These are phyloP conservation scores for Halictus quadricinctus DNA, from an alignment of 2,888 invertebrate species.

Conservation along the genomic window DNA sequence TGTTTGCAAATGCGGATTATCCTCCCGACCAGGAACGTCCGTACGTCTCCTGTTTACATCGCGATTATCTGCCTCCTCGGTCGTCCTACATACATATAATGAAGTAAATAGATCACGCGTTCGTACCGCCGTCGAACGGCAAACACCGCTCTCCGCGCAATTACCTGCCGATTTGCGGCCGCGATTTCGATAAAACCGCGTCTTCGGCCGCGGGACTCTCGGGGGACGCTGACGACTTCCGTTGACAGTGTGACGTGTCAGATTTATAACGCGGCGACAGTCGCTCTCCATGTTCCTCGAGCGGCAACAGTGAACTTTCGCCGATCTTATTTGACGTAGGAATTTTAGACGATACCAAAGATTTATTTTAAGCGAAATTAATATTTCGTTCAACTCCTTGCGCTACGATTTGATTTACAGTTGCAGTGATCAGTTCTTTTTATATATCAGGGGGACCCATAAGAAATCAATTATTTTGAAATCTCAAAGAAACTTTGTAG, in stretches of 20 bases:
- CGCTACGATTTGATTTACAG: not conserved
- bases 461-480: too few species aligned
- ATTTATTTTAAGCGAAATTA: not conserved
- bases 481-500: too few species aligned
- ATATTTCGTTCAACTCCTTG: not conserved
- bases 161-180: conserved; percentile 16
- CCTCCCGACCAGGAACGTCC: conserved; percentile 27
- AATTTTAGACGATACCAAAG: not conserved
- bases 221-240: not conserved
- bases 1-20: conserved; percentile 65
- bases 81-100: conserved; percentile 37
- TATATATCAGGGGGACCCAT: too few species aligned
- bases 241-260: conserved; percentile 15
- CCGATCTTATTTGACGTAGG: not conserved
- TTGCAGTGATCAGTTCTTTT: not conserved
- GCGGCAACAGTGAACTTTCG: not conserved
- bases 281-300: not conserved
- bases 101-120: conserved; percentile 56
- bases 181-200: not conserved
- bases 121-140: conserved; percentile 25
- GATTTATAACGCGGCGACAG: not conserved
- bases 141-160: conserved; percentile 17
- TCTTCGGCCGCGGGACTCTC: not conserved
- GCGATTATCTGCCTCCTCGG: conserved; percentile 49
- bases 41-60: conserved; percentile 52